Conservation (phyloP, 2,888 invertebrate genomes). For the Xestia c-nigrum region DNA sequence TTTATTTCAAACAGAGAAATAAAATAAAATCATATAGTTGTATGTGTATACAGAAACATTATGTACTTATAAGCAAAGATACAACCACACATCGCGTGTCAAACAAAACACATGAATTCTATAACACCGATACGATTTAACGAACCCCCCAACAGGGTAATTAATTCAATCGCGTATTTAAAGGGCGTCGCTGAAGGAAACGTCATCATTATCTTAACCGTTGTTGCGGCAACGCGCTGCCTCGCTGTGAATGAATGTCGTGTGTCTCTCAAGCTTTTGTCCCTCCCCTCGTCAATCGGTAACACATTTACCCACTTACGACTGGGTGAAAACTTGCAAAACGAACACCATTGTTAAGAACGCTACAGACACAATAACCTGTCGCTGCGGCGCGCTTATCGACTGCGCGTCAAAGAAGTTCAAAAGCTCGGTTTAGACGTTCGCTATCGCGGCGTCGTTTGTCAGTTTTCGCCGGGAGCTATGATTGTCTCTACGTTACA, state of each 20-base stretch:
- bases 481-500: conserved; percentile 84
- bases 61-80: neutral
- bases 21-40: conserved; percentile 4
- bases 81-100: conserved; percentile 28
- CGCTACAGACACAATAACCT: conserved; percentile 76
- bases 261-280: conserved; percentile 75
- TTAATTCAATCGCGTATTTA: conserved; percentile 75
- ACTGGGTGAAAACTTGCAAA: conserved; percentile 89
- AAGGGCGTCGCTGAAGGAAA: conserved; percentile 74
- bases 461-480: conserved; percentile 85
- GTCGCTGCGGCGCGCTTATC: conserved; percentile 83
- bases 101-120: conserved; percentile 58
- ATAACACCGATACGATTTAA: conserved; percentile 64
- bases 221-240: conserved; percentile 76
- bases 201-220: conserved; percentile 84
- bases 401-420: conserved; percentile 89
- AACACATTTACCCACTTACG: conserved; percentile 89
- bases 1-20: neutral
- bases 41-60: neutral
- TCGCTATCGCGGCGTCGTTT: conserved; percentile 85
- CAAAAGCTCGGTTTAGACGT: conserved; percentile 88
- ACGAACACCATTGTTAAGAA: conserved; percentile 84
- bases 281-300: conserved; percentile 84
- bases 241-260: conserved; percentile 71
- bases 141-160: conserved; percentile 64